phyloP scores from a whole-genome alignment of 1,140 invertebrate genomes.

The Eueides isabella region DNA sequence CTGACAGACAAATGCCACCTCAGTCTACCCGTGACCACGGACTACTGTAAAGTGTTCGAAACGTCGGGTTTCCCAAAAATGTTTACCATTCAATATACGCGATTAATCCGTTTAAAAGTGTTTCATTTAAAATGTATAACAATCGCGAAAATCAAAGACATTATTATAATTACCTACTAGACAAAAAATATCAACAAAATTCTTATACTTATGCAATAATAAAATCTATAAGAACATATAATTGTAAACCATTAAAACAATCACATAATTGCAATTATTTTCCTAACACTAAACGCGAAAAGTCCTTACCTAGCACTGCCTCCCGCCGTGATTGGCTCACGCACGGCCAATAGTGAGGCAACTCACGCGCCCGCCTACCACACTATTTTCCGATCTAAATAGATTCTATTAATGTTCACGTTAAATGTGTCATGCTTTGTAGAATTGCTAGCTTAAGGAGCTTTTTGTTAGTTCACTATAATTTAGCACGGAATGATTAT shows the following conservation, averaged over 20 bases:
- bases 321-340: conserved; percentile 63
- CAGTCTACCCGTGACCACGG: no score
- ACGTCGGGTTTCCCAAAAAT: no score
- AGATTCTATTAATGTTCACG: conserved; percentile 11
- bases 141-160: no score
- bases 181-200: no score
- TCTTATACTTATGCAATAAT: not conserved
- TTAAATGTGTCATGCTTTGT: not conserved
- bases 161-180: no score
- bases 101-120: no score
- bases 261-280: conserved; percentile 34
- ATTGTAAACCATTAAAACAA: not conserved
- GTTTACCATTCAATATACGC: no score
- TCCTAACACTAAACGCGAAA: conserved; percentile 56
- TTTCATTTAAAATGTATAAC: no score
- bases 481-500: no score
- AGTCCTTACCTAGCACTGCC: conserved; percentile 54
- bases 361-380: conserved; percentile 65
- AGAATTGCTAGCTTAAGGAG: not conserved
- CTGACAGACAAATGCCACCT: no score
- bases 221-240: not conserved
- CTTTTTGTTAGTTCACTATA: not conserved
- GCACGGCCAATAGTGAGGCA: conserved; percentile 61
- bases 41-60: no score
- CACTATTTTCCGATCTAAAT: conserved; percentile 66